Conservation (phyloP, 2,113 vertebrate genomes). For the Ursus arctos region DNA sequence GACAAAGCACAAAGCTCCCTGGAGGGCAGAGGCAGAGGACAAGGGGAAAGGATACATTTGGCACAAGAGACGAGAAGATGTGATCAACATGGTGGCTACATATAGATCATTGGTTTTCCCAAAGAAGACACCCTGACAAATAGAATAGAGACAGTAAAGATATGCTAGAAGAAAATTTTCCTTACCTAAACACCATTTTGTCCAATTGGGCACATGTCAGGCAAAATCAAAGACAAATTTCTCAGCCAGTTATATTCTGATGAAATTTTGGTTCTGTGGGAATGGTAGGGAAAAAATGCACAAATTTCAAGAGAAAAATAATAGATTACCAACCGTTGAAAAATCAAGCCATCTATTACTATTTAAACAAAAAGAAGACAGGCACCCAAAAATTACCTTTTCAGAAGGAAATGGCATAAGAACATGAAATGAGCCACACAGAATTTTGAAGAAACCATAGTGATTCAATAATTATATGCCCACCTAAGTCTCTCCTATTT, state of each 20-base stretch:
- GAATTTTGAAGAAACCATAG: not conserved
- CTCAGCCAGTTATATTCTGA: not conserved
- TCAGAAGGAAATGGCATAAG: not conserved
- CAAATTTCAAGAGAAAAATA: conserved; percentile 35
- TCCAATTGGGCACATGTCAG: not conserved
- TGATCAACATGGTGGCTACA: not conserved
- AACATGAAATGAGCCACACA: not conserved
- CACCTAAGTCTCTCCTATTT: not conserved
- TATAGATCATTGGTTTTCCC: not conserved
- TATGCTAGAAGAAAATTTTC: conserved; percentile 21
- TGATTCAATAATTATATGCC: not conserved
- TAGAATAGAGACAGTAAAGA: not conserved
- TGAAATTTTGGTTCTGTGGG: not conserved
- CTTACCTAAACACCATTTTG: not conserved
- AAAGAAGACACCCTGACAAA: not conserved
- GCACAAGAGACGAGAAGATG: not conserved
- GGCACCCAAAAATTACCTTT: not conserved
- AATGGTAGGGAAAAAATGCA: not conserved
- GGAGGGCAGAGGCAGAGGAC: not conserved
- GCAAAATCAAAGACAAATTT: not conserved
- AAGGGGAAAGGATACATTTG: not conserved
- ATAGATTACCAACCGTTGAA: not conserved
- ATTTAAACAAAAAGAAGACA: not conserved
- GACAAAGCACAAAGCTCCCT: not conserved
- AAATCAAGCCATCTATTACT: too few relatives aligned